Evolutionary conservation across 2,797 vertebrate genomes (phyloP), one percentile per base, ranked within the genome.

Genomic region (Tarsius wallacei): DNA sequence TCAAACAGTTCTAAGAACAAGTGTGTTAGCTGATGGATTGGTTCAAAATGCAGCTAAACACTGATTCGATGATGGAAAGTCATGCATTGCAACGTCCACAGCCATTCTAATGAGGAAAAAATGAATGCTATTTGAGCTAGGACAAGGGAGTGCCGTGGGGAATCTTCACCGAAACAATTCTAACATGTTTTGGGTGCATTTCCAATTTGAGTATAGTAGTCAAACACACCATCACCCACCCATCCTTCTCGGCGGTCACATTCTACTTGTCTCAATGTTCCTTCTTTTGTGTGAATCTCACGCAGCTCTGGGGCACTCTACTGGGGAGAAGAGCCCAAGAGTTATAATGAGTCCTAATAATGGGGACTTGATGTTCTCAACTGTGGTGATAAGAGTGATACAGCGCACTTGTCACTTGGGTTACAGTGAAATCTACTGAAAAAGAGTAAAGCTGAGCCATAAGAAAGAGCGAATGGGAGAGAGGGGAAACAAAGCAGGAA

Each of bases 81-180:
- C n/a, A 42, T 0, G 15, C 15, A 57, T 31, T 21, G 7, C 47
- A 57, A 42, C 47, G 76, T 51, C 59, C 59, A 61, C 2, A 16
- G 59, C 33, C 85, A 85, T 14, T 87, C 87, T 90, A 73, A 76
- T 12, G 49, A 90, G 66, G 24, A 24, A 76, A 53, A 59, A 83
- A 68, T 0, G 12, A 91, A 86, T 3, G 16, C n/a, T 63, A 53
- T 33, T 64, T 63, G 53, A 93, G 49, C 22, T 31, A 80, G 57
- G 64, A 78, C 33, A 73, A 88, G 80, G 15, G 6, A 66, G 22
- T n/a, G 51, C 7, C 2, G 7, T 86, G 66, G 33, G n/a, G 14
- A 10, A 91, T 57, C 63, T 42, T 83, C 11, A 80, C 59, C 33
- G 80, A 74, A 96, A 90, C 31, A 83, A 55, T 91, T 88, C 84